These are phyloP conservation scores for Eucera pruinosa DNA, from an alignment of 2,888 invertebrate species.

Conservation along the genomic window DNA sequence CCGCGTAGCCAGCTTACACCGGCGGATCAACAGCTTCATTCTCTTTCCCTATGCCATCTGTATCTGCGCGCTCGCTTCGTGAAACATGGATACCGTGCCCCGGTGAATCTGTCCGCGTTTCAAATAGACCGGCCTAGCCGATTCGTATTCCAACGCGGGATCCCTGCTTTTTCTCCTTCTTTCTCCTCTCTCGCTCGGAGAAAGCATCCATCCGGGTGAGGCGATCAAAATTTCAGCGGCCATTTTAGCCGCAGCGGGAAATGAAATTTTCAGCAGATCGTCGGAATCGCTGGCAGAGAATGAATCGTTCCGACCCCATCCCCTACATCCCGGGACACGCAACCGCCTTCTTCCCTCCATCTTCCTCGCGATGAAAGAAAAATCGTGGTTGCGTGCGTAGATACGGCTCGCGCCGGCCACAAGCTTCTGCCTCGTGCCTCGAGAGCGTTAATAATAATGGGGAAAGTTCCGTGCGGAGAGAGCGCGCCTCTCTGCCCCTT, in stretches of 20 bases:
- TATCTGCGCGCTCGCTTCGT: not conserved
- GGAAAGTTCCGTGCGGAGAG: constrained; percentile 73
- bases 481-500: constrained; percentile 64
- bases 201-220: not conserved
- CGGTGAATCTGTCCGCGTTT: not conserved
- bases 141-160: not conserved
- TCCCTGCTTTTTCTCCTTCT: not conserved
- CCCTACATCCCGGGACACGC: not conserved
- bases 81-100: constrained; percentile 1
- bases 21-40: not conserved
- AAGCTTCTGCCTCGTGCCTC: constrained; percentile 17
- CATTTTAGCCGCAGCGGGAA: constrained; percentile 16
- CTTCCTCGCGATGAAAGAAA: constrained; percentile 38
- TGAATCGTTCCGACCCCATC: constrained; percentile 27
- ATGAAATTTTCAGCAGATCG: constrained; percentile 46
- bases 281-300: constrained; percentile 33
- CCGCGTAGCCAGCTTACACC: not conserved
- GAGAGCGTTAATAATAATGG: constrained; percentile 81
- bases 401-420: not conserved
- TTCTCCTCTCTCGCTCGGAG: not conserved
- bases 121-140: not conserved
- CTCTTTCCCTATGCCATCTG: too few species aligned
- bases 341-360: not conserved
- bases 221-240: constrained; percentile 47
- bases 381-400: constrained; percentile 52